These are phyloP conservation scores for Caenorhabditis sp. DNA, from an alignment of 2,888 invertebrate genomes.

Conservation along the genomic window DNA sequence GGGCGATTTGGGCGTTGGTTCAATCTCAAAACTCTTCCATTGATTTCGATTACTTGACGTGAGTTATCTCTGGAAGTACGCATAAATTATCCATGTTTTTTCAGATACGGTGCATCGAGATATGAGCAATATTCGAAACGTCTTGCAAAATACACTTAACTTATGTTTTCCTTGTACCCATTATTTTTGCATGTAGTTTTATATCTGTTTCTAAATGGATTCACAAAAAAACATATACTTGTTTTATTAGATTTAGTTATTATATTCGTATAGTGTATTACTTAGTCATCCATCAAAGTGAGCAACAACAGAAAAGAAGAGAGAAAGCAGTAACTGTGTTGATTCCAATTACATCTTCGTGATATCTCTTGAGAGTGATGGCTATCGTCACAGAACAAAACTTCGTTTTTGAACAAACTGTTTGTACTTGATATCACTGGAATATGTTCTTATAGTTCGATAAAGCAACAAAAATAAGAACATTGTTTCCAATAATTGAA, in stretches of 20 bases:
- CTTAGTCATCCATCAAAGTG: neutral
- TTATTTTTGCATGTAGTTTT: no score
- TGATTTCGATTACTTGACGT: slow-evolving; percentile 67
- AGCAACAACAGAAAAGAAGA: neutral
- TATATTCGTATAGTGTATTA: neutral
- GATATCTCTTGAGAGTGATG: no score
- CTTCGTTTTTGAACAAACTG: no score
- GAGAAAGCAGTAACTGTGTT: neutral
- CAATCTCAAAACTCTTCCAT: slow-evolving; percentile 66
- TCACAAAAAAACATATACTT: neutral
- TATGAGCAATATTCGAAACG: slow-evolving; percentile 41
- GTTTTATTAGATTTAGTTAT: slow-evolving; percentile 1
- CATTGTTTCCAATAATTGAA: no score
- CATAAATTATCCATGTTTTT: slow-evolving; percentile 3
- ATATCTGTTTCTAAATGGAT: no score
- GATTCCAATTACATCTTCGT: no score
- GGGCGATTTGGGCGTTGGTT: slow-evolving; percentile 67
- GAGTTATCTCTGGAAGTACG: slow-evolving; percentile 4
- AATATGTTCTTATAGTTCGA: no score
- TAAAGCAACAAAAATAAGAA: no score
- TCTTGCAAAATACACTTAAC: slow-evolving; percentile 12
- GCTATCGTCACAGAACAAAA: no score
- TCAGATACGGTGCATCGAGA: slow-evolving; percentile 40
- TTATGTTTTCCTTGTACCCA: neutral
- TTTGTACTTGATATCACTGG: no score